phyloP scores from a whole-genome alignment of 2,888 invertebrate species.

The Brachyopa scutellaris region DNA sequence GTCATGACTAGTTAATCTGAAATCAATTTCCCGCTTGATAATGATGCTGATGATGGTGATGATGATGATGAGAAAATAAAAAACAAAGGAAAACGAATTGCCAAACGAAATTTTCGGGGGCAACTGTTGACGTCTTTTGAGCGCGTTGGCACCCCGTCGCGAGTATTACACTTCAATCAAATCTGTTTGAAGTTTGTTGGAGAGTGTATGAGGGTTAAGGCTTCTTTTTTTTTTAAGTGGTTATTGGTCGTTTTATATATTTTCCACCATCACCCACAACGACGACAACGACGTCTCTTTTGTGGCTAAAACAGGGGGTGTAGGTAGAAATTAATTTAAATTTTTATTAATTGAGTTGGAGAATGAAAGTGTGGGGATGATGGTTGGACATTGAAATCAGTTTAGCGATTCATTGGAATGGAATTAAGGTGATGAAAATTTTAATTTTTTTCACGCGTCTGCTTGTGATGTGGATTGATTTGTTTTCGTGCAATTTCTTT shows the following conservation, averaged over 20 bases:
- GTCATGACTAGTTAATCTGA: slow-evolving; percentile 18
- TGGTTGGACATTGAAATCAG: too few species aligned
- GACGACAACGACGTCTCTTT: too few species aligned
- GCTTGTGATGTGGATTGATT: too few species aligned
- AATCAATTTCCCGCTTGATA: slow-evolving; percentile 1
- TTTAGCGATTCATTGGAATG: too few species aligned
- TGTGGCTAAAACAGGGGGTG: too few species aligned
- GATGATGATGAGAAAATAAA: background rate
- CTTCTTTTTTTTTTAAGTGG: background rate
- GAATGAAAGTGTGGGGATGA: too few species aligned
- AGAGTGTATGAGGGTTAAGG: slow-evolving; percentile 3
- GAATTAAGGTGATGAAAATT: too few species aligned
- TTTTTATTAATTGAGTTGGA: too few species aligned
- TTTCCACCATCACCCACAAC: too few species aligned
- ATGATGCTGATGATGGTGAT: background rate
- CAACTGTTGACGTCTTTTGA: slow-evolving; percentile 18
- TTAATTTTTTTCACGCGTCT: too few species aligned
- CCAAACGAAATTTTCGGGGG: slow-evolving; percentile 4
- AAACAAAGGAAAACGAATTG: background rate
- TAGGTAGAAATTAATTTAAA: too few species aligned
- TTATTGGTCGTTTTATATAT: background rate
- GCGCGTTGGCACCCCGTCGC: background rate
- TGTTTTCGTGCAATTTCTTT: too few species aligned
- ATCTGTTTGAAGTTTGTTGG: background rate
- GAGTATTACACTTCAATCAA: slow-evolving; percentile 11